Base-by-base conservation (phyloP, 2,797 vertebrate species). In the Anguilla obscura region DNA sequence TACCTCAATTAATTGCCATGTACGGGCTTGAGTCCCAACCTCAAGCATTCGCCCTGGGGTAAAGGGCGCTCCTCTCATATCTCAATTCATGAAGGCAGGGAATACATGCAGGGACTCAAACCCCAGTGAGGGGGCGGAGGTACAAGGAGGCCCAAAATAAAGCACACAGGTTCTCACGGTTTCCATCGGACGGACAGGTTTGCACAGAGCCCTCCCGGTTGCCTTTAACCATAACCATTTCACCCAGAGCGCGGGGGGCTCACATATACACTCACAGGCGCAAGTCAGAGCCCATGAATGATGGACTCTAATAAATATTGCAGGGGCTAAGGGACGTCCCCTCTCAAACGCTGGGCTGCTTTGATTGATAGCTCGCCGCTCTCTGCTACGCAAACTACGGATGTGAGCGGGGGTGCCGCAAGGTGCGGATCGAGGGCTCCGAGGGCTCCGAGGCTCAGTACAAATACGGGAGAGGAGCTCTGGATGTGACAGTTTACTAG, bases 1-100 rank as follows among this genome's bases (percentile, higher is more conserved):
- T 87, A 93, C 90, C 90, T 89, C 92, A 93, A 90, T 89, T 87
- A 93, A 90, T 90, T 89, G 93, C 90, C 92, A 92, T 93, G 93
- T 93, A 91, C 85, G 92, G 63, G 90, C 89, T 87, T 90, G 91
- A 93, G 90, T 90, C 89, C 86, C 89, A 90, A 86, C 90, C 90
- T 93, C 92, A 94, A 93, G 92, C 80, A 84, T 90, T 91, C 89
- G 90, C 92, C 90, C 92, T 85, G 88, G 89, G 91, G 93, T 58
- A 52, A 40, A 33, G 85, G 86, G 85, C 48, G 52, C 83, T 82
- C 90, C 33, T 92, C 93, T 93, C 89, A 92, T 90, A 91, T 92
- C 89, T 89, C 82, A 93, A 93, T 88, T 90, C 92, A 91, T 16
- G 88, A 90, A 85, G 90, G 89, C 90, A 88, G 90, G 83, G 88